phyloP scores from a whole-genome alignment of 2,113 vertebrate genomes.

The Chloebia gouldiae region DNA sequence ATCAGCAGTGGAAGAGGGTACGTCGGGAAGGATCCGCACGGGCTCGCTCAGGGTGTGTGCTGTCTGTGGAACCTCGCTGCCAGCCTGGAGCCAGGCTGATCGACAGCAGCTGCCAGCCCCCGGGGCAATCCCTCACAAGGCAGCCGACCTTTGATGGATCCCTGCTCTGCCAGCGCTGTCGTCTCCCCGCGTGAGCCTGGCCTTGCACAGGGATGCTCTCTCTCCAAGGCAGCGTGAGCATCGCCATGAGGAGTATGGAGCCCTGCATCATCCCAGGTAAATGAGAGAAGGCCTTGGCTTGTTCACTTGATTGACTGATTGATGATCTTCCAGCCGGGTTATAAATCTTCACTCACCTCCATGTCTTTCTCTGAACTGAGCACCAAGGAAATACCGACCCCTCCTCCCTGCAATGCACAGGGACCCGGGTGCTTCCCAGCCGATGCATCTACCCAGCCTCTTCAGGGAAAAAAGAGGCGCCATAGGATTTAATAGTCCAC shows the following conservation, averaged over 20 bases:
- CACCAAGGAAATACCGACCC: background rate
- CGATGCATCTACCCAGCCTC: rapidly evolving
- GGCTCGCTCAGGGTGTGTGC: rapidly evolving
- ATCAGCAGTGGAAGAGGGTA: background rate
- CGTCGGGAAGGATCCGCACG: rapidly evolving
- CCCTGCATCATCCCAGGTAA: background rate
- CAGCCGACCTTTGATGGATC: background rate
- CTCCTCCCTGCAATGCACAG: rapidly evolving
- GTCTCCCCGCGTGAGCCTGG: rapidly evolving
- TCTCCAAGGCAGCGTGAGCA: background rate
- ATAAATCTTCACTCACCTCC: background rate
- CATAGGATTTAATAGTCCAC: background rate
- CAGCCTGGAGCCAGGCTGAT: background rate
- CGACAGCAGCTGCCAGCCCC: background rate
- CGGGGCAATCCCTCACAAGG: background rate
- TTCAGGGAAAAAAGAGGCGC: background rate
- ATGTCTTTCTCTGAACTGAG: background rate
- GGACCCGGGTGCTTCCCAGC: background rate
- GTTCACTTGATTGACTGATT: background rate
- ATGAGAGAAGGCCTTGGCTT: background rate
- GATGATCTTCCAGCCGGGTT: background rate
- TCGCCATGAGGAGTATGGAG: rapidly evolving
- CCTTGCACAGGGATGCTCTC: background rate
- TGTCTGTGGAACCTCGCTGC: rapidly evolving
- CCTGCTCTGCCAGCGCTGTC: rapidly evolving